These are phyloP conservation scores for Apolygus lucorum DNA, from an alignment of 1,140 invertebrate genomes.

Conservation along the genomic window DNA sequence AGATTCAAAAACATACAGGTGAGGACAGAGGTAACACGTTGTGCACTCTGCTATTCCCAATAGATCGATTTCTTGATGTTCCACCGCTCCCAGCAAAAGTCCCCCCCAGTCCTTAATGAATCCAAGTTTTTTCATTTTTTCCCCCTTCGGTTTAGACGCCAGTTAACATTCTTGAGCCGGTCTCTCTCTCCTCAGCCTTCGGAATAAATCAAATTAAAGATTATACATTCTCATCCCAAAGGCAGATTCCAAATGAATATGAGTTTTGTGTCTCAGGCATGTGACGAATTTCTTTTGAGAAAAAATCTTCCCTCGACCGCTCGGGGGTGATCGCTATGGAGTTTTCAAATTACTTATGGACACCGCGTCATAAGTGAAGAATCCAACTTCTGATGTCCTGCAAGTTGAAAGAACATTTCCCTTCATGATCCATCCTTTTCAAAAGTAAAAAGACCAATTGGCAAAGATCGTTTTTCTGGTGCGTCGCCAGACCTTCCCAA, in stretches of 20 bases:
- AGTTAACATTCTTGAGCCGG: neutral
- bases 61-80: too few relatives aligned
- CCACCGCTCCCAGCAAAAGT: too few relatives aligned
- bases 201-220: conserved; percentile 2
- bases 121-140: neutral
- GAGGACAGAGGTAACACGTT: too few relatives aligned
- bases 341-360: neutral
- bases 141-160: neutral
- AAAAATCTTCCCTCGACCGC: neutral
- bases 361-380: neutral
- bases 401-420: neutral
- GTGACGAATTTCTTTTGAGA: neutral
- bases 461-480: neutral
- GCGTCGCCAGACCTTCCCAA: neutral
- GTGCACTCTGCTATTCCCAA: too few relatives aligned
- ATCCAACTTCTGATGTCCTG: too few relatives aligned
- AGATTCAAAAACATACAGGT: too few relatives aligned
- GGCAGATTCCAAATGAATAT: neutral
- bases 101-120: neutral
- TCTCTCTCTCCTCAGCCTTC: too few relatives aligned
- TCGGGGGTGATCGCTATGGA: neutral
- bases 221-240: neutral
- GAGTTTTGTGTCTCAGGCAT: neutral
- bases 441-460: neutral
- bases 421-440: neutral